These are phyloP conservation scores for Paramuricea clavata DNA, from an alignment of 92 coral and sea anemone genomes.

Conservation along the genomic window DNA sequence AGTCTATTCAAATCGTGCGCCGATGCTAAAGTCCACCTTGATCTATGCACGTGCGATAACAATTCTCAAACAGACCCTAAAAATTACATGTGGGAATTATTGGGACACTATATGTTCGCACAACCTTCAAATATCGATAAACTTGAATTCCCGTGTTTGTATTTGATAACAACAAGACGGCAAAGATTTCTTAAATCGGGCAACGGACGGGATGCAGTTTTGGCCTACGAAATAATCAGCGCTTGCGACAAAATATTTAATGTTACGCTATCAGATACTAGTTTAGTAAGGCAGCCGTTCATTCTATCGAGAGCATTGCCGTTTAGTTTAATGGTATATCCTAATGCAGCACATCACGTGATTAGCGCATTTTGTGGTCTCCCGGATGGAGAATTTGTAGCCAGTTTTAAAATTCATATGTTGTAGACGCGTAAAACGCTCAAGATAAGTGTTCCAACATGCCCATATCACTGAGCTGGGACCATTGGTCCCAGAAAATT, in stretches of 20 bases:
- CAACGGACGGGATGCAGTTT: conserved; percentile 4
- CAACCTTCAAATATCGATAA: not conserved
- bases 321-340: not conserved
- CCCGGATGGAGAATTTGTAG: conserved; percentile 23
- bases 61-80: not conserved
- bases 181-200: not conserved
- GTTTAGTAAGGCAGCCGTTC: conserved; percentile 23
- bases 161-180: conserved; percentile 1
- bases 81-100: not conserved
- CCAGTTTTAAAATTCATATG: conserved; percentile 18
- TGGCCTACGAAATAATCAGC: conserved; percentile 12
- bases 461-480: no score
- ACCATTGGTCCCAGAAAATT: no score
- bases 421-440: not conserved
- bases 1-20: conserved; percentile 80
- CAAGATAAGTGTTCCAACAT: no score
- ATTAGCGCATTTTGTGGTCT: conserved; percentile 31
- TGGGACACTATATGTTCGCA: conserved; percentile 21
- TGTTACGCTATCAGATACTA: not conserved
- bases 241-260: conserved; percentile 1
- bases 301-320: conserved; percentile 12
- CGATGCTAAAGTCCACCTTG: conserved; percentile 77
- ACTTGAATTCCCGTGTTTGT: not conserved
- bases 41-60: conserved; percentile 83
- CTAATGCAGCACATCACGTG: conserved; percentile 27